phyloP scores from a whole-genome alignment of 2,888 invertebrate species.

The Aphelenchoides bicaudatus region DNA sequence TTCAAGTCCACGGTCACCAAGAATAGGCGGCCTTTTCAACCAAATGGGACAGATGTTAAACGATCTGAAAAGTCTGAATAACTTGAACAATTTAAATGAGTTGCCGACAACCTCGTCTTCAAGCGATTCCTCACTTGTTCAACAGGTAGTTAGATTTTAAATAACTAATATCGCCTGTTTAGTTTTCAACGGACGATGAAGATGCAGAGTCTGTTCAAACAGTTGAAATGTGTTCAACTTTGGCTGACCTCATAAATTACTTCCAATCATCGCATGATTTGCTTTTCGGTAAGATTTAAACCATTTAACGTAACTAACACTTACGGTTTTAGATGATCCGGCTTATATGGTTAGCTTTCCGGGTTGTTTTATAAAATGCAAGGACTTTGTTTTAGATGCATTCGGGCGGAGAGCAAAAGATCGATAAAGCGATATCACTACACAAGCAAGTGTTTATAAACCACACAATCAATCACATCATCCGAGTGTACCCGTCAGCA shows the following conservation, averaged over 20 bases:
- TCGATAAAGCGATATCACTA: constrained; percentile 27
- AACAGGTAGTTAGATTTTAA: no score
- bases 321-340: constrained; percentile 22
- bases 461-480: constrained; percentile 30
- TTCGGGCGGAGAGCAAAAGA: constrained; percentile 29
- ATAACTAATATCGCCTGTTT: no score
- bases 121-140: no score
- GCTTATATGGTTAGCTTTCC: no score
- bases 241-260: constrained; percentile 52
- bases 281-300: constrained; percentile 24
- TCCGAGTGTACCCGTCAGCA: constrained; percentile 34
- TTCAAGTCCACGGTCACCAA: no score
- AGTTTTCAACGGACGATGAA: no score
- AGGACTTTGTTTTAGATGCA: constrained; percentile 30
- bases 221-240: constrained; percentile 23
- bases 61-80: not conserved
- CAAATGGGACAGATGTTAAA: not conserved
- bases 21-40: not conserved
- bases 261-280: constrained; percentile 40
- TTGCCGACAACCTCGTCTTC: constrained; percentile 8
- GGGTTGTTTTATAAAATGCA: no score
- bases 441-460: constrained; percentile 20
- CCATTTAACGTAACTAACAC: not conserved
- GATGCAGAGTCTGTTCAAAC: constrained; percentile 16
- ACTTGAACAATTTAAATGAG: not conserved